Evolutionary conservation across 1,140 invertebrate genomes (phyloP).

Genomic region (Panagrolaimus sp.): DNA sequence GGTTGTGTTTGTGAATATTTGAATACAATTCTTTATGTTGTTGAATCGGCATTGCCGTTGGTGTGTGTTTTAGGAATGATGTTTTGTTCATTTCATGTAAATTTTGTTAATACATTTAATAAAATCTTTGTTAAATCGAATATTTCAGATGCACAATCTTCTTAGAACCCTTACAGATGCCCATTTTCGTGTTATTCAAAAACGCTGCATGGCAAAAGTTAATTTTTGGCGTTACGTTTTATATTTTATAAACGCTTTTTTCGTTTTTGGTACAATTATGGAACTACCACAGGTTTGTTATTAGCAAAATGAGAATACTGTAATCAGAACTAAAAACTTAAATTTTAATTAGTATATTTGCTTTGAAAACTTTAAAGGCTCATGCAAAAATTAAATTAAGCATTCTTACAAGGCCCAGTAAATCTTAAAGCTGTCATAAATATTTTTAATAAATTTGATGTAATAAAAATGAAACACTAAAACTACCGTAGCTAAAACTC

Average conservation of each 20-base stretch:
- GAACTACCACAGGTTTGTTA: neutral
- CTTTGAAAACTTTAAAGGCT: too few species aligned
- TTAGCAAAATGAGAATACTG: neutral
- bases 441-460: too few species aligned
- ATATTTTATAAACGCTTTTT: conserved; percentile 3
- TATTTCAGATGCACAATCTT: conserved; percentile 7
- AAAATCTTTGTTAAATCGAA: too few species aligned
- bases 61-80: neutral
- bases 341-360: too few species aligned
- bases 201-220: neutral
- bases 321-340: neutral
- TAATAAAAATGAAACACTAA: too few species aligned
- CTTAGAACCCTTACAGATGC: conserved; percentile 4
- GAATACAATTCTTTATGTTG: neutral
- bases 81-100: conserved; percentile 6
- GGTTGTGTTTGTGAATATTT: neutral
- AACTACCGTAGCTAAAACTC: too few species aligned
- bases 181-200: conserved; percentile 7
- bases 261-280: neutral
- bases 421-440: too few species aligned
- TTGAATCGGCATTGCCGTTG: neutral
- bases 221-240: conserved; percentile 1
- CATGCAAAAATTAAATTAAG: too few species aligned
- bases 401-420: too few species aligned
- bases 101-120: too few species aligned